Percentiles rank a stretch among this genome's conserved stretches.
phyloP scores from a whole-genome alignment of 2,797 vertebrate species.

The Meda fulgida region DNA sequence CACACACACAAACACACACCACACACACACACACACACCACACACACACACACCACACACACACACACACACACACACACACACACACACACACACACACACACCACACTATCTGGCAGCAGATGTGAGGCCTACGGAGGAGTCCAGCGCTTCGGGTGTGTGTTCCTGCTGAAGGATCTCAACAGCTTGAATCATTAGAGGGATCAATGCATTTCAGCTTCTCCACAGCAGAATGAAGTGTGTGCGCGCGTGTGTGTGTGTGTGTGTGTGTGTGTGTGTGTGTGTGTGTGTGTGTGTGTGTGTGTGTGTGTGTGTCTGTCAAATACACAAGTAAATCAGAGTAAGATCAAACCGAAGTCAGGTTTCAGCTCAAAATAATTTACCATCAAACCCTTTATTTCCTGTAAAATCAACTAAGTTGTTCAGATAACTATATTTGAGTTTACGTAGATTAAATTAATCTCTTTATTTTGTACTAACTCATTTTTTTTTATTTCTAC shows the following conservation, averaged over 20 bases:
- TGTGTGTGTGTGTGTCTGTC: background rate
- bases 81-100: no score
- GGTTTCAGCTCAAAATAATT: background rate
- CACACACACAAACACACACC: no score
- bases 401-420: background rate
- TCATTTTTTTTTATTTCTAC: no score
- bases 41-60: no score
- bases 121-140: background rate
- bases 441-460: no score
- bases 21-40: no score
- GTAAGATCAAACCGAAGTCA: background rate
- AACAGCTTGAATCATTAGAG: conserved; percentile 31
- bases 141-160: background rate
- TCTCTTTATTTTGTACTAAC: no score
- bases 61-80: no score
- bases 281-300: background rate
- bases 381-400: background rate
- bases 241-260: background rate
- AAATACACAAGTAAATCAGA: background rate
- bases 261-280: conserved; percentile 4
- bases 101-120: background rate
- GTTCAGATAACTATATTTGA: background rate
- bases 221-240: background rate
- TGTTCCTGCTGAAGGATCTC: background rate
- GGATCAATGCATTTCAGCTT: conserved; percentile 12